Evolutionary conservation across 2,888 invertebrate species (phyloP).

Genomic region (Nephrotoma flavescens): DNA sequence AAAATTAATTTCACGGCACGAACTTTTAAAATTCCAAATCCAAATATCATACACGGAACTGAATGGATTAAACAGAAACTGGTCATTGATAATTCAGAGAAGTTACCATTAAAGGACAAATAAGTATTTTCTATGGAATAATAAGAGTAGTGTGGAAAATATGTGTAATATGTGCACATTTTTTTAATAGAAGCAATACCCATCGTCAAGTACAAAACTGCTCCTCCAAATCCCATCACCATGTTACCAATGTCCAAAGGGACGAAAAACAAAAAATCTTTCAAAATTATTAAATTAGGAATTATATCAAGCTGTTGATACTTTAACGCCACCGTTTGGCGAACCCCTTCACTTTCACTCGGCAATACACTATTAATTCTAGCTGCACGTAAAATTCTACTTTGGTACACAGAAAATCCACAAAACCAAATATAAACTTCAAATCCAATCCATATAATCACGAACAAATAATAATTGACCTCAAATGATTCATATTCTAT

Average conservation of each 20-base stretch:
- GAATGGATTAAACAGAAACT: not conserved
- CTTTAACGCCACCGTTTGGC: not conserved
- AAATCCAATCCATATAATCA: not conserved
- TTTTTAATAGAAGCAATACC: too few relatives aligned
- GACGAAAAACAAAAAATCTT: not conserved
- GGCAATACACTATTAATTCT: not conserved
- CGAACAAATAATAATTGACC: not conserved
- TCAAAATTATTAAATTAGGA: not conserved
- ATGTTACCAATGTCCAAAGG: not conserved
- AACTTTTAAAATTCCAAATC: not conserved
- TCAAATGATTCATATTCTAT: too few relatives aligned
- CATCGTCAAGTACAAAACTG: too few relatives aligned
- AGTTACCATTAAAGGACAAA: too few relatives aligned
- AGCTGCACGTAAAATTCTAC: not conserved
- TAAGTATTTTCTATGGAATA: too few relatives aligned
- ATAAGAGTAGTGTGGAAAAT: too few relatives aligned
- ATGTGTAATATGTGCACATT: too few relatives aligned
- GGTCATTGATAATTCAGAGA: not conserved
- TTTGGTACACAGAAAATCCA: not conserved
- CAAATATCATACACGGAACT: not conserved
- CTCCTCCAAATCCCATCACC: not conserved
- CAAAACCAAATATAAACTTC: not conserved
- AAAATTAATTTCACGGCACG: not conserved
- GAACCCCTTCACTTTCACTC: not conserved
- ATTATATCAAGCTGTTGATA: not conserved